Conservation (phyloP, 2,113 vertebrate genomes). For the Phalacrocorax brasilianus region DNA sequence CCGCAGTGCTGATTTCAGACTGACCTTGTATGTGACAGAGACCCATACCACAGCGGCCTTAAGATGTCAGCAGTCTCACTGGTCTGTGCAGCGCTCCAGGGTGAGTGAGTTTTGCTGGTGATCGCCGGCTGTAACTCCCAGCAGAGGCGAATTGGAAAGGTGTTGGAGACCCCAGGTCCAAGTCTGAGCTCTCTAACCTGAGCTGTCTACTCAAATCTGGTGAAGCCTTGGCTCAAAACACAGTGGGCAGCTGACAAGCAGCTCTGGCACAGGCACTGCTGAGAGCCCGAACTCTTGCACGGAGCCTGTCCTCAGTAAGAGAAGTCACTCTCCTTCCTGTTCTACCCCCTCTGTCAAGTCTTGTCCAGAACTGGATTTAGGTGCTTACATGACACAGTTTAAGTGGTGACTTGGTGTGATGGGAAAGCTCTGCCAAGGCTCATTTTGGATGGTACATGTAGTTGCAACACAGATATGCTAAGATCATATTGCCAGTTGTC, state of each 20-base stretch:
- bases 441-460: background rate
- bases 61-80: background rate
- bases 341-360: background rate
- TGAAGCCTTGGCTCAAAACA: background rate
- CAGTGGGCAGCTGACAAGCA: background rate
- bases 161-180: background rate
- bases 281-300: background rate
- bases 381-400: background rate
- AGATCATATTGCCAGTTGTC: background rate
- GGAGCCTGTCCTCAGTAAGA: background rate
- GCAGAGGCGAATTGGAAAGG: background rate
- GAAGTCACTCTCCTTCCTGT: too few relatives aligned
- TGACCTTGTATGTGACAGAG: background rate
- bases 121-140: background rate
- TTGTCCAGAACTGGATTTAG: background rate
- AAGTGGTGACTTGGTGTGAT: background rate
- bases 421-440: background rate
- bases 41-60: fast-evolving
- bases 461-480: background rate
- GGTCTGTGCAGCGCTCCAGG: background rate
- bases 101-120: background rate
- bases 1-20: background rate
- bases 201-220: background rate
- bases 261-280: background rate
- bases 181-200: background rate